Evolutionary conservation across 2,113 vertebrate species (phyloP).

Genomic region (Heterochromis multidens): DNA sequence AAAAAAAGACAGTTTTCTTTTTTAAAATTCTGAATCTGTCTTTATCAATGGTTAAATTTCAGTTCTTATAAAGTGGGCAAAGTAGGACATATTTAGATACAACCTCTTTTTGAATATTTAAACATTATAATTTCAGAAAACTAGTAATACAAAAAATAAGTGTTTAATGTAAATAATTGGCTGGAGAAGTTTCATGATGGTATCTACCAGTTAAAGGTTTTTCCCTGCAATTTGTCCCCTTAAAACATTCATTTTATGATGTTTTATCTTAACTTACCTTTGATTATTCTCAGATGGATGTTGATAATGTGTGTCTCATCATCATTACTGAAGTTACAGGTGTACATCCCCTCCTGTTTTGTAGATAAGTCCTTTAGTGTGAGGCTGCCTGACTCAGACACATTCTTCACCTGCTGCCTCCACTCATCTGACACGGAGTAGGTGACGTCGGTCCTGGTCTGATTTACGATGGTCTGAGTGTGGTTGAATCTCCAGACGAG

Average conservation of each 20-base stretch:
- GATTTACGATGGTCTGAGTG: background rate
- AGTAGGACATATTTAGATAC: no score
- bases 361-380: background rate
- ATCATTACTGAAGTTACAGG: conserved; percentile 10
- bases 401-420: background rate
- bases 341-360: conserved; percentile 33
- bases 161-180: background rate
- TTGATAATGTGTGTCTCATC: background rate
- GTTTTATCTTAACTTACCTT: background rate
- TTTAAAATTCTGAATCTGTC: no score
- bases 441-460: background rate
- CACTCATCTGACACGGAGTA: background rate
- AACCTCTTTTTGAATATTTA: background rate
- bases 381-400: background rate
- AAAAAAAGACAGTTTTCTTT: background rate
- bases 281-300: background rate
- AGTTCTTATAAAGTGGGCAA: no score
- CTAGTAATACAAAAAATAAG: rapidly evolving
- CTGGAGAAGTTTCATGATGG: background rate
- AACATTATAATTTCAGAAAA: background rate
- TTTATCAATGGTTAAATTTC: no score
- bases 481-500: background rate
- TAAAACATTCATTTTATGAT: background rate
- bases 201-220: background rate
- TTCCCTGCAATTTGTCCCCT: background rate